Evolutionary conservation across 2,113 vertebrate genomes (phyloP).

Genomic region (Larimichthys polyactis): DNA sequence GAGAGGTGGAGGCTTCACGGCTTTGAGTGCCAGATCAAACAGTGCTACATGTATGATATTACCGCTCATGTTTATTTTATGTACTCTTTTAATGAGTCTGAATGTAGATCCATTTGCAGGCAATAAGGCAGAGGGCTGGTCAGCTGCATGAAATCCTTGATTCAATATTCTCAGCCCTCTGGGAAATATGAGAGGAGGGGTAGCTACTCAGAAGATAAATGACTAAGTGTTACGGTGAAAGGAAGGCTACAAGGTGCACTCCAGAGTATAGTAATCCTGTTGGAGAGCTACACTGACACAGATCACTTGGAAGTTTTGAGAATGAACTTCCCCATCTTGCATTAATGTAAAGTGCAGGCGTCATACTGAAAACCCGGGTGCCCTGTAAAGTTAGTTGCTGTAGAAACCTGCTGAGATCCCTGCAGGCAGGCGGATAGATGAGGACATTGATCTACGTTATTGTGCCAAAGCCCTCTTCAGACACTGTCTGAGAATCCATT

Average conservation of each 20-base stretch:
- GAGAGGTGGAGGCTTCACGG: constrained; percentile 4
- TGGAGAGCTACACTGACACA: constrained; percentile 32
- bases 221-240: constrained; percentile 29
- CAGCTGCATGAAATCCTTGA: constrained; percentile 57
- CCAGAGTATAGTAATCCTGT: constrained; percentile 25
- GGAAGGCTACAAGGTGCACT: constrained; percentile 30
- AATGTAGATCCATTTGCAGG: constrained; percentile 15
- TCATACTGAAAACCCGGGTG: constrained; percentile 33
- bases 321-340: constrained; percentile 37
- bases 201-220: constrained; percentile 38
- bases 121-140: constrained; percentile 59
- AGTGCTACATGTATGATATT: not conserved
- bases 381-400: constrained; percentile 32
- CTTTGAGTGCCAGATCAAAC: constrained; percentile 22
- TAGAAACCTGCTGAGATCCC: constrained; percentile 23
- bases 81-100: not conserved
- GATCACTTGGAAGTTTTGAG: constrained; percentile 34
- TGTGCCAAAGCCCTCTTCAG: constrained; percentile 35
- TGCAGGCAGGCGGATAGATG: constrained; percentile 35
- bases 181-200: constrained; percentile 55
- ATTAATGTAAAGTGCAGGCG: constrained; percentile 24
- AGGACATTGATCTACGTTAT: constrained; percentile 63
- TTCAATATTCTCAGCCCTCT: constrained; percentile 52
- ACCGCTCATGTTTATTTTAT: constrained; percentile 34
- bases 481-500: constrained; percentile 38